Evolutionary conservation across 1,140 invertebrate genomes (phyloP).

Genomic region (Aphelinus certus): DNA sequence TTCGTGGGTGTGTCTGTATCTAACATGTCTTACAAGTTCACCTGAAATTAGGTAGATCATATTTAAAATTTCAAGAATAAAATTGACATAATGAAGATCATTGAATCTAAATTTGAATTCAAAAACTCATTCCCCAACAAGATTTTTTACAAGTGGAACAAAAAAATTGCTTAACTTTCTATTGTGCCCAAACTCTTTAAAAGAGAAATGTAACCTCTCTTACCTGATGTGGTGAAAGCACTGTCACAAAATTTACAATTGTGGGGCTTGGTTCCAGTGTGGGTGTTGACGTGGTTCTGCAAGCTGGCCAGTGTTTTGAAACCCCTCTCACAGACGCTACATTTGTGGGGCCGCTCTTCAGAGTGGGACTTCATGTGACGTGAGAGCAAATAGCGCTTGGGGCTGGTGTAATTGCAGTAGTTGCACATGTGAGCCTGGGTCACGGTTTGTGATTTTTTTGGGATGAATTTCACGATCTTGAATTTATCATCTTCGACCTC

Average conservation of each 20-base stretch:
- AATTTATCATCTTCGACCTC: slow-evolving; percentile 78
- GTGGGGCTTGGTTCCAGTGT: slow-evolving; percentile 95
- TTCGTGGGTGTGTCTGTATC: slow-evolving; percentile 93
- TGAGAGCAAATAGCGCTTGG: slow-evolving; percentile 88
- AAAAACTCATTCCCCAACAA: too few relatives aligned
- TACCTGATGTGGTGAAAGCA: slow-evolving; percentile 93
- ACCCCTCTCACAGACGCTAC: slow-evolving; percentile 91
- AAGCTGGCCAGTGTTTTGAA: slow-evolving; percentile 95
- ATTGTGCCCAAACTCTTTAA: too few relatives aligned
- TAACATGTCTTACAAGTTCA: slow-evolving; percentile 91
- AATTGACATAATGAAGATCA: not conserved
- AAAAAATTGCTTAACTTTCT: too few relatives aligned
- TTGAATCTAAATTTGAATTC: too few relatives aligned
- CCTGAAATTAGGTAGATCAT: slow-evolving; percentile 66
- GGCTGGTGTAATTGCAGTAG: slow-evolving; percentile 90
- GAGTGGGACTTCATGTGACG: slow-evolving; percentile 97
- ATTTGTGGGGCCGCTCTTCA: slow-evolving; percentile 94
- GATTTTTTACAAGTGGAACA: too few relatives aligned
- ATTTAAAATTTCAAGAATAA: slow-evolving; percentile 2
- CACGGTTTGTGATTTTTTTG: slow-evolving; percentile 76
- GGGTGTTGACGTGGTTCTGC: slow-evolving; percentile 96
- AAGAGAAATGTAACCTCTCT: slow-evolving; percentile 32
- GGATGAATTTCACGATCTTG: slow-evolving; percentile 74
- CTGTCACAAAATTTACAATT: slow-evolving; percentile 93
- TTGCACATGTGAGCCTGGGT: slow-evolving; percentile 84